A percentile compares a stretch with the other conserved stretches of the same genome.
Evolutionary conservation across 2,888 invertebrate species (phyloP).

Genomic region (Nemoura dubitans): DNA sequence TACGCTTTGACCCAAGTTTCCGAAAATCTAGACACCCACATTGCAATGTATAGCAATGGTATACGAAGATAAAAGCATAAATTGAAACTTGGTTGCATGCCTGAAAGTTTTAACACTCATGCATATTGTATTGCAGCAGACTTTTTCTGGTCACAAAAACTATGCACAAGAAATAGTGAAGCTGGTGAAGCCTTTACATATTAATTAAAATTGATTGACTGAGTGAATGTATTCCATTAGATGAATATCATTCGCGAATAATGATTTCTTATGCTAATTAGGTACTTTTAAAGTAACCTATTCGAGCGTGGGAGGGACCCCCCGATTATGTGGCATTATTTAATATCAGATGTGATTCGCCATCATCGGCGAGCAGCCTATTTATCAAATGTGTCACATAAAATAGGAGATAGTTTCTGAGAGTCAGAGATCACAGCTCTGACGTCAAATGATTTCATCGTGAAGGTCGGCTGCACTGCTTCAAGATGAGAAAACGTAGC

Average conservation of each 20-base stretch:
- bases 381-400: slow-evolving; percentile 3
- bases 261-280: not conserved
- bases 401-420: not conserved
- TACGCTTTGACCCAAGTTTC: no score
- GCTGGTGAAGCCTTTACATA: not conserved
- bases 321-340: not conserved
- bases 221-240: not conserved
- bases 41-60: no score
- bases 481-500: not conserved
- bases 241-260: not conserved
- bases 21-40: not conserved
- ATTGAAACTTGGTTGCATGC: not conserved
- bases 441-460: slow-evolving; percentile 23
- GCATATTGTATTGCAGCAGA: not conserved
- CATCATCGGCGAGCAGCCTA: not conserved
- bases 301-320: not conserved
- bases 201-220: slow-evolving; percentile 12
- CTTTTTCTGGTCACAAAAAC: not conserved
- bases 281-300: not conserved
- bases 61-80: no score
- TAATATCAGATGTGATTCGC: not conserved
- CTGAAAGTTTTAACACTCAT: not conserved
- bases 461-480: not conserved
- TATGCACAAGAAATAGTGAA: not conserved
- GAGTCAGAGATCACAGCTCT: slow-evolving; percentile 16